Evolutionary conservation across 2,888 invertebrate genomes (phyloP), one percentile per base, ranked within the genome.

Genomic region (Odontomyia ornata): DNA sequence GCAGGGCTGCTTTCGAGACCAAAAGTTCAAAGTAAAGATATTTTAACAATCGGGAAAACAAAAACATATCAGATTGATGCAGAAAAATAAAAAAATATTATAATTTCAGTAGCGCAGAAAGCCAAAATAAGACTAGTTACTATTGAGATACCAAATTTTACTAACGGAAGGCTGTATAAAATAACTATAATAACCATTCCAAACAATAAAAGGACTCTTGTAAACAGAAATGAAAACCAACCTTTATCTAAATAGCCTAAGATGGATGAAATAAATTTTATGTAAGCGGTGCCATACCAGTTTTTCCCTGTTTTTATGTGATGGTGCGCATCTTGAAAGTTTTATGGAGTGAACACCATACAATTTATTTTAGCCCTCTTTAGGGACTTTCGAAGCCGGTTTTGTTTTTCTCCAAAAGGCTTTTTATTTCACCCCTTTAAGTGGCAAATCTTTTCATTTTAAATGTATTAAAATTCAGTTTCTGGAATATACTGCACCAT

Each of bases 11-110:
- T 64, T 11, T 27, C 64, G 18, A 27, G 64, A 64, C 30, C 28
- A 27, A 23, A 60, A 60, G 25, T 60, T 60, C 21, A 21, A 60
- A 60, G 60, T 25, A 60, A 3, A 60, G 60, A 30, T 18, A 64
- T 64, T n/a, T 28, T 64, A 25, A 64, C 28, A 11, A 30, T 64
- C 4, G 30, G 28, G 15, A 15, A 28, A 28, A 64, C 28, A 21
- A 64, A 64, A 7, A 30, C 23, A 27, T 64, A 21, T 30, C 11
- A 64, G 27, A 64, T 64, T 15, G 30, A 64, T 28, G 18, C 28
- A n/a, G 7, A 64, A 64, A 64, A 64, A 64, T 27, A 28, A 27
- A 30, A 64, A 23, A 64, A 64, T 30, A 64, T 64, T 28, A 64
- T 5, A 30, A 28, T 64, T 1, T 64, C 64, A 15, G 64, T 27